Base-by-base conservation (phyloP, 2,113 vertebrate genomes). In the Sinocyclocheilus anophthalmus region DNA sequence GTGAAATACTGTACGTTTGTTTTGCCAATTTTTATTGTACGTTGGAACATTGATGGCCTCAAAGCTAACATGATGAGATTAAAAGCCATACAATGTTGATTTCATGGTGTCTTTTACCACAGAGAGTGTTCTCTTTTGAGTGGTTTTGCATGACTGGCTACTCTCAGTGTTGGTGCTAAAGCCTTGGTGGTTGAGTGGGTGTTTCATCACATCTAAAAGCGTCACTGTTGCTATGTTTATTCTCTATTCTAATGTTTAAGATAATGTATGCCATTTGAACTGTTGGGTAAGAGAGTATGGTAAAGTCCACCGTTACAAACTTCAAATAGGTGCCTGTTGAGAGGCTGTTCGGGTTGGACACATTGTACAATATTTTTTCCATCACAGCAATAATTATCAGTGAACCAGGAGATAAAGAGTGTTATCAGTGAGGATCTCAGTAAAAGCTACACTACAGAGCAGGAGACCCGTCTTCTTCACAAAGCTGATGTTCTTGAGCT, bases 361-460 rank as follows among this genome's bases (percentile, higher is more conserved):
- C 30, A 20, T 67, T 33, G 26, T 67, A 55, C 16, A 3, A 14
- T 8, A 69, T 37, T 70, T 70, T 20, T 70, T 8, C 3, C 30
- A 70, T 33, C 30, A 70, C 16, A 37, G 67, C 7, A 70, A 39
- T 37, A 78, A 14, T 22, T 26, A 77, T 33, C 76, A 76, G 42
- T 76, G 73, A 76, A 26, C 45, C 45, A 53, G 50, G 16, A 22
- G 76, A 77, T 33, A 77, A 76, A 76, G 48, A 55, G 50, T 10
- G 73, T 53, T n/a, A 50, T 30, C 5, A 33, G 8, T 77, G 26
- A 77, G 16, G 48, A 77, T 37, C 65, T 67, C 63, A 67, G 63
- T 30, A 8, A 67, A 67, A 67, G 24, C 24, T 67, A 16, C 26
- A 33, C 26, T 67, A 16, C 13, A 33, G 13, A 30, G 26, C 65